Conservation (phyloP, 2,113 vertebrate genomes). For the Sinocyclocheilus rhinocerous region DNA sequence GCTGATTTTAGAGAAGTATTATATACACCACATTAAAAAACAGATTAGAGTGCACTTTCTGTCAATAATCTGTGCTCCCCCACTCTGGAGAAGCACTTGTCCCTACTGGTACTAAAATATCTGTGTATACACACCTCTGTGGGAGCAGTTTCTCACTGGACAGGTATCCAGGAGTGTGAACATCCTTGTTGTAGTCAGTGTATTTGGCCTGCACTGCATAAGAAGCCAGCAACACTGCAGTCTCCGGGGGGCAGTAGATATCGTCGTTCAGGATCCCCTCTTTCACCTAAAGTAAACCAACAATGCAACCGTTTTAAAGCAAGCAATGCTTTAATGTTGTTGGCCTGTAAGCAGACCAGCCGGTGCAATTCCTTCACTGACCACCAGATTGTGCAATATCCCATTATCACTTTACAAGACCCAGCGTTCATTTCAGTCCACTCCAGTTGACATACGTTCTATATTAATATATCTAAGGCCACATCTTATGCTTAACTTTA, state of each 20-base stretch:
- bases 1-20: neutral
- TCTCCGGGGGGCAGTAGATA: conserved; percentile 98
- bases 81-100: too few species aligned
- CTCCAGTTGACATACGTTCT: neutral
- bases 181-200: conserved; percentile 92
- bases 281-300: conserved; percentile 77
- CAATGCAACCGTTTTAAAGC: neutral
- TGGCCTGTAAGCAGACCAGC: neutral
- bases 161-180: conserved; percentile 89
- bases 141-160: conserved; percentile 93
- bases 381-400: neutral
- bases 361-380: neutral
- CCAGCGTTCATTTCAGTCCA: neutral
- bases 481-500: neutral
- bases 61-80: neutral
- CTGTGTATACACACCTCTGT: conserved; percentile 80
- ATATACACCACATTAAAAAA: neutral
- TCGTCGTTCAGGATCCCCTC: conserved; percentile 97
- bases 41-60: neutral
- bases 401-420: neutral
- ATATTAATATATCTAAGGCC: too few species aligned
- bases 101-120: too few species aligned
- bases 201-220: conserved; percentile 98
- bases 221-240: conserved; percentile 94
- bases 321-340: neutral